These are phyloP conservation scores for Limenitis camilla DNA, from an alignment of 2,888 invertebrate species.

Conservation along the genomic window DNA sequence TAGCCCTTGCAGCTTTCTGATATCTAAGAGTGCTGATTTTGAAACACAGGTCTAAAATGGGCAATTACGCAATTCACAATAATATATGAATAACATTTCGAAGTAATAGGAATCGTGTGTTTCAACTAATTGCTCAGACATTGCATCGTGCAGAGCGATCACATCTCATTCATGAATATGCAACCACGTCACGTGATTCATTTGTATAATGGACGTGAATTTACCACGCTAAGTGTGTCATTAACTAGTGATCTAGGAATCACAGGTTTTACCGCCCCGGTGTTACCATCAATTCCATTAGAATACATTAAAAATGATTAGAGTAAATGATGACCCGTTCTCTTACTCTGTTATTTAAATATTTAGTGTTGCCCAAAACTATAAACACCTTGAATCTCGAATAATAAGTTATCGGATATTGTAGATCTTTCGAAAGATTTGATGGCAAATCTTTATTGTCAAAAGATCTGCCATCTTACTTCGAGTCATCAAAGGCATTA, in stretches of 20 bases:
- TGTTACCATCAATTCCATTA: not conserved
- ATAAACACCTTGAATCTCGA: no score
- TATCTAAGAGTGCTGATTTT: not conserved
- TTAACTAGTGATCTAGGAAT: slow-evolving; percentile 2
- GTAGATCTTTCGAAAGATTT: no score
- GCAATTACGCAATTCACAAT: not conserved
- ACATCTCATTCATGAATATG: slow-evolving; percentile 15
- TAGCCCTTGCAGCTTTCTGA: slow-evolving; percentile 23
- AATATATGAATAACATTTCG: not conserved
- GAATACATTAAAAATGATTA: not conserved
- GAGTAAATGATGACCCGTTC: not conserved
- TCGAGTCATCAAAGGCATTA: no score
- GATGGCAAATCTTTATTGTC: not conserved
- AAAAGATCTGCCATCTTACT: no score
- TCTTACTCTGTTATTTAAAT: no score
- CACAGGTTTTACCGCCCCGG: not conserved
- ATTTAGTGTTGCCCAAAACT: no score
- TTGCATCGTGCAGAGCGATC: slow-evolving; percentile 2
- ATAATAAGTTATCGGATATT: no score
- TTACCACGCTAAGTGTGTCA: slow-evolving; percentile 12
- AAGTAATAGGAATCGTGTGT: slow-evolving; percentile 1
- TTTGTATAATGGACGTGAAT: slow-evolving; percentile 7
- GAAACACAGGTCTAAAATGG: not conserved
- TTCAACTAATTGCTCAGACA: slow-evolving; percentile 1
- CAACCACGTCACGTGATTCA: slow-evolving; percentile 10